These are phyloP conservation scores for Agrochola lychnidis DNA, from an alignment of 2,888 invertebrate species.

Conservation along the genomic window DNA sequence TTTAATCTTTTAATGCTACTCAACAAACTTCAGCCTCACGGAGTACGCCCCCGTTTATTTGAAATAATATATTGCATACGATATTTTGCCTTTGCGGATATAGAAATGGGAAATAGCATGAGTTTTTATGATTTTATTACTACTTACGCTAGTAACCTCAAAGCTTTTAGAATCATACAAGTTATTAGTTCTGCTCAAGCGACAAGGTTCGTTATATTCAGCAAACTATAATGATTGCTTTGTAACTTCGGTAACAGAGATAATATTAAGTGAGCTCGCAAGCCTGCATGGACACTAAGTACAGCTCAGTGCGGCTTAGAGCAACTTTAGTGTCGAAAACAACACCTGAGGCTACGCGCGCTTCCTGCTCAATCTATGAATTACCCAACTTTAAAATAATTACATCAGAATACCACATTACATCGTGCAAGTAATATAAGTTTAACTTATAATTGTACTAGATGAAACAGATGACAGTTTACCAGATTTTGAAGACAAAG, in stretches of 20 bases:
- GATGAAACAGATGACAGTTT: not conserved
- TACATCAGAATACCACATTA: conserved; percentile 23
- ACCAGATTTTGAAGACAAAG: not conserved
- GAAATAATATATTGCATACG: conserved; percentile 70
- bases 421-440: not conserved
- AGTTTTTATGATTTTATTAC: conserved; percentile 13
- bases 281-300: conserved; percentile 80
- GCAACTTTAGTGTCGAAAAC: conserved; percentile 85
- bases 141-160: not conserved
- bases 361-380: conserved; percentile 72
- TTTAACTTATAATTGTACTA: not conserved
- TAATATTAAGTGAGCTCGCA: conserved; percentile 81
- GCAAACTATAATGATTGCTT: conserved; percentile 73
- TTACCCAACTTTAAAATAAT: conserved; percentile 64
- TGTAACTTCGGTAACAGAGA: conserved; percentile 75
- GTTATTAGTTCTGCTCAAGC: conserved; percentile 17
- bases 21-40: conserved; percentile 83
- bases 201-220: conserved; percentile 27
- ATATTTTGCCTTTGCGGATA: conserved; percentile 52
- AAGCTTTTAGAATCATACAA: conserved; percentile 29
- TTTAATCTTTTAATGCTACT: conserved; percentile 91
- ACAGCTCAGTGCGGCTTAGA: conserved; percentile 85
- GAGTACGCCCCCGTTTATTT: conserved; percentile 77
- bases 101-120: conserved; percentile 30
- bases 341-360: conserved; percentile 83